Evolutionary conservation across 2,888 invertebrate genomes (phyloP), one percentile per base, ranked within the genome.

Genomic region (Acronicta aceris): DNA sequence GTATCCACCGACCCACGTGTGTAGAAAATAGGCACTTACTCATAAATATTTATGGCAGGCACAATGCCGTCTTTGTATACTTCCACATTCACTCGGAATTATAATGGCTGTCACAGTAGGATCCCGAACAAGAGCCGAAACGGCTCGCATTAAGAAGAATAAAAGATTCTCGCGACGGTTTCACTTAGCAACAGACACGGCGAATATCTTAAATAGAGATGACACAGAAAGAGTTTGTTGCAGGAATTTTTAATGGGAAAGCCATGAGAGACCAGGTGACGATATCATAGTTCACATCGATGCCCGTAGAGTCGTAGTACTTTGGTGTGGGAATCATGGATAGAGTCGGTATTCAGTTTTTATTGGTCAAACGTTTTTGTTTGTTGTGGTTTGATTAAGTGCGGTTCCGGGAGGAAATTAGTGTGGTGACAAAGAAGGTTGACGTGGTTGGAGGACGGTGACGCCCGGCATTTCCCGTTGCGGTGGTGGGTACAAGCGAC

Each of bases 41-140:
- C 90, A 94, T 94, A 92, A 92, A 94, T 94, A 94, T 94, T 94
- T 91, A 94, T 93, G 80, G 85, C 82, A 81, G 77, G 84, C 83
- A 93, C 93, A 93, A 93, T 89, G 89, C 89, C 86, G 83, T 88
- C 90, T 92, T 93, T 93, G 91, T 93, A 88, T 76, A 89, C 89
- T 90, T 91, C 89, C 89, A 92, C 89, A 93, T 94, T 92, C 92
- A 90, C 86, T 85, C 79, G 81, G 91, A 94, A 94, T 93, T 92
- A 92, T 92, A 93, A 94, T 93, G 90, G 90, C 90, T 92, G 93
- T 92, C 91, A 89, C 90, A 91, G 89, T 90, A 89, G 88, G 90
- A 91, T 86, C 89, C 84, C 86, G 89, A 92, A 93, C 92, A 93
- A 94, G 86, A 91, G 89, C 87, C 92, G 90, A 90, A 92, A 93